Base-by-base conservation (phyloP, 2,888 invertebrate genomes). In the Cheilosia grossa region DNA sequence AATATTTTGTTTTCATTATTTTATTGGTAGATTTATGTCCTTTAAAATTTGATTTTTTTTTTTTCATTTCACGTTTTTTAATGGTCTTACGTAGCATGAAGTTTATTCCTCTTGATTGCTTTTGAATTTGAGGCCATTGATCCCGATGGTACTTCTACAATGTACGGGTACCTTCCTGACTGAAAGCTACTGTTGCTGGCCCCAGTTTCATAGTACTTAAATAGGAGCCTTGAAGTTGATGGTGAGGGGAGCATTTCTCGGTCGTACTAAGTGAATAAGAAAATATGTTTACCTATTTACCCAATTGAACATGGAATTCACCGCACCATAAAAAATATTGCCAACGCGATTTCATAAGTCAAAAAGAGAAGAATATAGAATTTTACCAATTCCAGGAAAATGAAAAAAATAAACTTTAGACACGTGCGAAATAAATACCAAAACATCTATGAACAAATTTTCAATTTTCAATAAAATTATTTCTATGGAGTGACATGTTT, bases 341-440 rank as follows among this genome's bases (percentile, higher is more conserved):
- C 53, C 47, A 61, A 2, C 17, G 30, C 4, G 6, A 80, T 2
- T 17, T 61, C 54, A 24, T 67, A 80, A n/a, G 67, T 67, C 10
- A 80, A 9, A 61, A 80, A 74, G 9, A 80, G 54, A 15, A 74
- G 17, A 13, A 67, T 42, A 17, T 53, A 67, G 42, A 80, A 80
- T 61, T 74, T 80, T 0, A 67, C 2, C 4, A 80, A 13, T 13
- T 80, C 61, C 17, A 59, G 10, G n/a, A 61, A 2, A 2, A 80
- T 17, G 3, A 24, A 63, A 2, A 17, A 4, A 4, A 54, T 2
- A 13, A 53, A 51, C 44, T 10, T 21, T 0, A 66, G 7, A 9
- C 24, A 47, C 17, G 13, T 27, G 2, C 21, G 19, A 2, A 74
- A 37, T 19, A 80, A 21, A 17, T 40, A 61, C 9, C 4, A 17